Evolutionary conservation across 2,888 invertebrate species (phyloP).

Genomic region (Bruchidius siliquastri): DNA sequence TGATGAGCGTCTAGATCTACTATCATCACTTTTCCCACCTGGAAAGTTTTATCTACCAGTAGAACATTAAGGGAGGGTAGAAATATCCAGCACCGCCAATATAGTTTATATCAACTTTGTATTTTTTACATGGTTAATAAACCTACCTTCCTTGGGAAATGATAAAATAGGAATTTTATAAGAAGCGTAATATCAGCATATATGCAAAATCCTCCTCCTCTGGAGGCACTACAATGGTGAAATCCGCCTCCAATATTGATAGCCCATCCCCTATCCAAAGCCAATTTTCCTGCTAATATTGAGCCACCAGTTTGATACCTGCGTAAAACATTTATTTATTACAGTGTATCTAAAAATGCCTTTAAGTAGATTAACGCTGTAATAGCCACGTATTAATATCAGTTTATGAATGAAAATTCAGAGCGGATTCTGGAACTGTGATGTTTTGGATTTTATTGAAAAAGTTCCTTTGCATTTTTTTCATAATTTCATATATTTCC

Average conservation of each 20-base stretch:
- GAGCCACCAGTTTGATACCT: conserved; percentile 79
- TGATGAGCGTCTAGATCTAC: conserved; percentile 91
- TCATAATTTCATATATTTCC: no score
- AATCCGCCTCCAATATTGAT: conserved; percentile 90
- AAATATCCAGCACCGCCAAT: no score
- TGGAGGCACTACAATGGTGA: conserved; percentile 75
- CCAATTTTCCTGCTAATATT: conserved; percentile 76
- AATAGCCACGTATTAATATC: no score
- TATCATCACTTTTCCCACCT: conserved; percentile 69
- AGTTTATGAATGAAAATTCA: no score
- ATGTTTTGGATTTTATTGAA: no score
- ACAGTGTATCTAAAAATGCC: neutral
- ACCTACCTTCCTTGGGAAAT: conserved; percentile 43
- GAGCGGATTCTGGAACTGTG: no score
- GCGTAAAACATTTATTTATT: conserved; percentile 20
- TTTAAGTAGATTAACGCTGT: neutral
- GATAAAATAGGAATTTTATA: conserved; percentile 61
- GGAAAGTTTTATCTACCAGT: neutral
- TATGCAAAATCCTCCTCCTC: conserved; percentile 84
- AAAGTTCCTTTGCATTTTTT: no score
- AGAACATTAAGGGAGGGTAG: no score
- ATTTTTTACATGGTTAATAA: no score
- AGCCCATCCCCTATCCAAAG: conserved; percentile 79
- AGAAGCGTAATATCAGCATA: conserved; percentile 86
- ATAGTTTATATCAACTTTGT: no score